Conservation (phyloP, 2,888 invertebrate species). For the Osmoderma eremita region DNA sequence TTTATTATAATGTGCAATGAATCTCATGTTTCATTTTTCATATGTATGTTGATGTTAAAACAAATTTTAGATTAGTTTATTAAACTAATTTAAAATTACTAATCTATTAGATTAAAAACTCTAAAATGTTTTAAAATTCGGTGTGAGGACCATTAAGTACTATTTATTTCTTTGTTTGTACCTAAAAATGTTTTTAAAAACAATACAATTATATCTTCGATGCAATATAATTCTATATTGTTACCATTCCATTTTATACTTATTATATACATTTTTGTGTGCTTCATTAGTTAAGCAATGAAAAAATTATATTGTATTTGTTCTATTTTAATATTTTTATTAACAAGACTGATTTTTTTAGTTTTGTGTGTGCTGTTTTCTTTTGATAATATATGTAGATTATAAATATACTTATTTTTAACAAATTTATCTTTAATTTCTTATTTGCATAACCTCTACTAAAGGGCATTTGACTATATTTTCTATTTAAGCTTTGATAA, state of each 20-base stretch:
- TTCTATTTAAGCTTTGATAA: no score
- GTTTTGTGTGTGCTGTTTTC: constrained; percentile 27
- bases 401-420: constrained; percentile 21
- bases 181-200: neutral
- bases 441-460: no score
- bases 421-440: neutral
- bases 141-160: neutral
- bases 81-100: no score
- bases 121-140: no score
- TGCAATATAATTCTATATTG: neutral
- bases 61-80: no score
- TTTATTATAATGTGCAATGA: no score
- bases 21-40: no score
- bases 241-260: constrained; percentile 10
- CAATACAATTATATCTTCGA: neutral
- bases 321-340: constrained; percentile 11
- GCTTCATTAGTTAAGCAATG: no score
- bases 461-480: no score
- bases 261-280: neutral
- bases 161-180: no score
- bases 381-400: constrained; percentile 16
- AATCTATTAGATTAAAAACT: no score
- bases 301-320: neutral
- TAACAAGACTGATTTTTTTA: constrained; percentile 36
- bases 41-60: no score